Evolutionary conservation across 1,140 invertebrate species (phyloP).

Genomic region (Tenebrio molitor): DNA sequence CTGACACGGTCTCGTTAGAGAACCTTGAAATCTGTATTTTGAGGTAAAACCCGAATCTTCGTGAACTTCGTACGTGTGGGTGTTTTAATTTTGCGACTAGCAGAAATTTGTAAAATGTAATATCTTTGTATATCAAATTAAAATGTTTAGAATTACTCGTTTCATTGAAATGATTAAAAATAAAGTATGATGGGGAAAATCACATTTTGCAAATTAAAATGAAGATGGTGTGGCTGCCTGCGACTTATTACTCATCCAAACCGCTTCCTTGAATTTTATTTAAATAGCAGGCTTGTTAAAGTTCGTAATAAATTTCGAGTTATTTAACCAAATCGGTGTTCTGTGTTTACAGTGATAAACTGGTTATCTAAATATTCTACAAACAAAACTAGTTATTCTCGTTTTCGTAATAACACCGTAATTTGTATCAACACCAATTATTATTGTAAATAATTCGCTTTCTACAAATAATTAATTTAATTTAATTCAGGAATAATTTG

Average conservation of each 20-base stretch:
- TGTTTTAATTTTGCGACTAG: slow-evolving; percentile 3
- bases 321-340: slow-evolving; percentile 2
- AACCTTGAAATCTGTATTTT: slow-evolving; percentile 23
- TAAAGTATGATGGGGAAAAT: background rate
- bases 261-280: slow-evolving; percentile 10
- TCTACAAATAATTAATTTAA: background rate
- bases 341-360: slow-evolving; percentile 16
- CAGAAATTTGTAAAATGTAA: background rate
- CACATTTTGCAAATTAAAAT: background rate
- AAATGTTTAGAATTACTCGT: too few relatives aligned
- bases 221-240: too few relatives aligned
- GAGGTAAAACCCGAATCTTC: background rate
- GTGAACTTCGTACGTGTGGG: background rate
- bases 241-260: slow-evolving; percentile 2
- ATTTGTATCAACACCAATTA: background rate
- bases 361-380: slow-evolving; percentile 20
- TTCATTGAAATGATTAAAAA: too few relatives aligned
- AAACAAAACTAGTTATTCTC: slow-evolving; percentile 6
- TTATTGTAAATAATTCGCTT: background rate
- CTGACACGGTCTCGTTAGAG: too few relatives aligned
- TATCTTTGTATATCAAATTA: background rate
- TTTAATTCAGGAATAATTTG: background rate
- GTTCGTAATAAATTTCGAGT: background rate
- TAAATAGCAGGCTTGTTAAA: slow-evolving; percentile 2
- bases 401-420: slow-evolving; percentile 6